Evolutionary conservation across 2,888 invertebrate genomes (phyloP).

Genomic region (Platycheirus rosarum): DNA sequence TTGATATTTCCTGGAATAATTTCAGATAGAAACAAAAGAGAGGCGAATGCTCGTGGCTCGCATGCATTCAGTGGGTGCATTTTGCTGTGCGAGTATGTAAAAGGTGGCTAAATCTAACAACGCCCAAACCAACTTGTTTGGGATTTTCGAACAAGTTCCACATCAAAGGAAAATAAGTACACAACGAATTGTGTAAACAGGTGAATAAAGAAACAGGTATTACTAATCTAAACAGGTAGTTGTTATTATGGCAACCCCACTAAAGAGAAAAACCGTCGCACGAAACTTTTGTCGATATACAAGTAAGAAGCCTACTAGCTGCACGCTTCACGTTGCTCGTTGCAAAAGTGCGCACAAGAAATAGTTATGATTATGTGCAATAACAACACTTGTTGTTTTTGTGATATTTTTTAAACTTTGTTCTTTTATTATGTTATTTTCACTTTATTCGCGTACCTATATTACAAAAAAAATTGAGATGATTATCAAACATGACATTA

Average conservation of each 20-base stretch:
- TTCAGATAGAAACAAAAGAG: not conserved
- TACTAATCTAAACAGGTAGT: conserved; percentile 12
- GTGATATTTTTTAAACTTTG: too few species aligned
- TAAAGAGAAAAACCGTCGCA: not conserved
- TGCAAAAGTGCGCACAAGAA: too few species aligned
- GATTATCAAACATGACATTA: too few species aligned
- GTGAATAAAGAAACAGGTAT: conserved; percentile 39
- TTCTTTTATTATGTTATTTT: too few species aligned
- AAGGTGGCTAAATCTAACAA: not conserved
- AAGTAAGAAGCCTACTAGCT: too few species aligned
- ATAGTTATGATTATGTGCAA: too few species aligned
- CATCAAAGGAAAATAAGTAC: conserved; percentile 2
- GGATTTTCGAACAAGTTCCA: not conserved
- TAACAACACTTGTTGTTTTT: too few species aligned
- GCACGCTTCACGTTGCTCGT: too few species aligned
- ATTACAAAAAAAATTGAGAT: too few species aligned
- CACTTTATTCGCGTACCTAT: too few species aligned
- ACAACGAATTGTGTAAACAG: conserved; percentile 14
- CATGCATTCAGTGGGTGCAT: not conserved
- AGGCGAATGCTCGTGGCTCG: not conserved
- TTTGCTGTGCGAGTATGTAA: not conserved
- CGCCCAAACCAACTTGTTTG: not conserved
- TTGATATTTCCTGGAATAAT: too few species aligned
- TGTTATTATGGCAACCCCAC: not conserved
- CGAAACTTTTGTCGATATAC: not conserved